Conservation (phyloP, 1,140 invertebrate species). For the Drosophila sucinea region DNA sequence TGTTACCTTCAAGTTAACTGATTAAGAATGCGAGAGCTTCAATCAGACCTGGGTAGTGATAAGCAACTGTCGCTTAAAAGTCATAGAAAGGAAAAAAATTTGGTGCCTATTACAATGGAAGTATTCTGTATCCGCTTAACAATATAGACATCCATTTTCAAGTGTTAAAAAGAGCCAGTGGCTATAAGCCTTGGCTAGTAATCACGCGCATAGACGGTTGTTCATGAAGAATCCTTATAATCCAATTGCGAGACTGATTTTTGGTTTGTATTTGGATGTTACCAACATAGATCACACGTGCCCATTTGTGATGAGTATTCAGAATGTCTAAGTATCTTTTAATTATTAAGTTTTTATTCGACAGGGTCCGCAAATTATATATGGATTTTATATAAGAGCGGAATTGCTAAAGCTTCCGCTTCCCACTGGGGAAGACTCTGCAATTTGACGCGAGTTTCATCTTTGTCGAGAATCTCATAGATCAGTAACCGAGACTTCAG, state of each 20-base stretch:
- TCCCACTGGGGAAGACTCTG: neutral
- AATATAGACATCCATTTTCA: neutral
- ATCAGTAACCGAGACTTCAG: no score
- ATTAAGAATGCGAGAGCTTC: neutral
- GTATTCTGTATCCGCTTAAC: neutral
- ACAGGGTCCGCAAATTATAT: no score
- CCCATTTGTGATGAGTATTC: neutral
- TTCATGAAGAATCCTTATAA: neutral
- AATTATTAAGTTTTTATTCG: no score
- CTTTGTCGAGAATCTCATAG: no score
- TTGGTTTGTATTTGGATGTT: neutral
- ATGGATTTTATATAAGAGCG: no score
- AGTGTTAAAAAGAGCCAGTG: neutral
- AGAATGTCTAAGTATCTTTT: no score
- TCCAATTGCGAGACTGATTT: neutral
- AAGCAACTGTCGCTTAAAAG: neutral
- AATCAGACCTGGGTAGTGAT: neutral
- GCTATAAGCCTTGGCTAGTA: slow-evolving; percentile 4
- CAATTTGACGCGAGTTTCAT: no score
- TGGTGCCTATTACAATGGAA: neutral
- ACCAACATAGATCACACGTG: slow-evolving; percentile 9
- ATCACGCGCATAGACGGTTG: neutral
- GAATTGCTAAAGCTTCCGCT: no score
- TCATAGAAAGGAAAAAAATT: neutral
- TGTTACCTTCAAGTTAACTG: slow-evolving; percentile 1